Evolutionary conservation across 1,140 invertebrate species (phyloP), one percentile per base, ranked within the genome.

Genomic region (Zaprionus tsacasi): DNA sequence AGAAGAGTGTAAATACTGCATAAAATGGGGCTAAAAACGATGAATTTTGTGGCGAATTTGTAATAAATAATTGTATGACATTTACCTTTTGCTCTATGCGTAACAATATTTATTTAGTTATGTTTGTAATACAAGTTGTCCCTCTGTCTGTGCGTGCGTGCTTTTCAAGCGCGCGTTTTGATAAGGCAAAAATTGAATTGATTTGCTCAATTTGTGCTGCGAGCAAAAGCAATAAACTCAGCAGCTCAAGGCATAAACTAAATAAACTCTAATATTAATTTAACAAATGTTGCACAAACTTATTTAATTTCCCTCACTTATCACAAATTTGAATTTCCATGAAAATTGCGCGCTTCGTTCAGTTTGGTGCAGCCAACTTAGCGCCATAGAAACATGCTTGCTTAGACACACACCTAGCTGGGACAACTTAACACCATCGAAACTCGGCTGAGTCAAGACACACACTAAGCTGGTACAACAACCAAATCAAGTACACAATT

Each of bases 1-100:
- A 57, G 40, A 55, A 73, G 61, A 61, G 58, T 73, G 56, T 73
- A 68, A 73, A 73, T 68, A 33, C 36, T 15, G 38, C 17, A n/a
- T 13, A 7, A 45, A 59, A 59, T 59, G 11, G 38, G n/a, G 21
- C 60, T n/a, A 54, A 64, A 43, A 40, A 27, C 43, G 12, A 27
- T 50, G 11, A 50, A 50, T 63, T 63, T 48, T 36, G 12, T 58
- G 12, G 15, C 27, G 6, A 11, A n/a, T 27, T 17, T 5, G 40
- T 27, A 27, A 70, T 73, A 68, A 73, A 73, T 68, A 73, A 73
- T 68, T 55, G n/a, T 60, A 48, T 60, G 56, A 12, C 8, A 43
- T 67, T 66, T 67, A 27, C 48, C 50, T 54, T 64, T 48, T 38
- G 35, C 33, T 66, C 38, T 40, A 5, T 45, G n/a, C 7, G 6